These are phyloP conservation scores for Macrobrachium rosenbergii DNA, from an alignment of 1,140 invertebrate genomes.

Conservation along the genomic window DNA sequence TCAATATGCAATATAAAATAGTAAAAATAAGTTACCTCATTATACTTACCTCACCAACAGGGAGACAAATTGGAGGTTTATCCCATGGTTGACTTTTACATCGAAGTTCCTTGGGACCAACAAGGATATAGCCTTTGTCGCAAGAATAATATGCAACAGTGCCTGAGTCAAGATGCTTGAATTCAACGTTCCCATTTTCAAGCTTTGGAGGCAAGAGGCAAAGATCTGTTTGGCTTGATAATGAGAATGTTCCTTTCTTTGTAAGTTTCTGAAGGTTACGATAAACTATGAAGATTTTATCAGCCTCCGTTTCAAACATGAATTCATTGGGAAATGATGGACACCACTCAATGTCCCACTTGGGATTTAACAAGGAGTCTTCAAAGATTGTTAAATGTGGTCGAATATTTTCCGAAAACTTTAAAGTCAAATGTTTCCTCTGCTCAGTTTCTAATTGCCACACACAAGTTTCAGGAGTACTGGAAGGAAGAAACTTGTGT, in stretches of 20 bases:
- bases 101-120: constrained; percentile 26
- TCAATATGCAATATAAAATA: too few species aligned
- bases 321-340: constrained; percentile 36
- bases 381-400: constrained; percentile 46
- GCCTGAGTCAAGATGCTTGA: constrained; percentile 35
- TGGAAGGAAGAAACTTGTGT: constrained; percentile 26
- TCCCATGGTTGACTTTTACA: constrained; percentile 29
- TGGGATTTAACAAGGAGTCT: constrained; percentile 45
- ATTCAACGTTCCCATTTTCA: constrained; percentile 45
- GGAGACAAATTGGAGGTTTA: constrained; percentile 43
- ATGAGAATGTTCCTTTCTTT: constrained; percentile 45
- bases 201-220: constrained; percentile 40
- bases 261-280: constrained; percentile 33
- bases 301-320: constrained; percentile 30
- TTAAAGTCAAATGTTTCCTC: constrained; percentile 41
- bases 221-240: constrained; percentile 36
- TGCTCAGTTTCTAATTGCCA: constrained; percentile 45
- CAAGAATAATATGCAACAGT: constrained; percentile 42
- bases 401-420: constrained; percentile 32
- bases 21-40: too few species aligned
- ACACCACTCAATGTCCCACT: constrained; percentile 54
- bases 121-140: constrained; percentile 26
- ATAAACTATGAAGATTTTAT: constrained; percentile 50
- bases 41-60: constrained; percentile 40
- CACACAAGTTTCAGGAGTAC: constrained; percentile 28